Base-by-base conservation (phyloP, 2,888 invertebrate species). In the Scaptomyza parva region DNA sequence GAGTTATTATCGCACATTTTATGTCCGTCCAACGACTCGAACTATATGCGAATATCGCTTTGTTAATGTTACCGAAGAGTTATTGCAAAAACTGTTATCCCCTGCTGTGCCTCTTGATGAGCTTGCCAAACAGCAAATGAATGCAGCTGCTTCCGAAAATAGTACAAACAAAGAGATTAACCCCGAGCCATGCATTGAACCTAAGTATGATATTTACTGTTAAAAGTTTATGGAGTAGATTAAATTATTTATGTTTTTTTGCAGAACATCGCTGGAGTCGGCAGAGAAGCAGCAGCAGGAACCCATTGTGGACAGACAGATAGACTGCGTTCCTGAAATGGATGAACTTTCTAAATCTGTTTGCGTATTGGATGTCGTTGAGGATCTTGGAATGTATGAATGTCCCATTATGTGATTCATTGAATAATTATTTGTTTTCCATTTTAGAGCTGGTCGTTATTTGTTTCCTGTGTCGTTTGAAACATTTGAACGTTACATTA, bases 1-100 rank as follows among this genome's bases (percentile, higher is more conserved):
- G 2, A 30, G 52, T 11, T 77, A 43, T 30, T 77, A 77, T 41
- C 40, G 24, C 9, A 66, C 75, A 1, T 77, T 77, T 18, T 77
- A 77, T 14, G 52, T 72, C 4, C 41, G 40, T 0, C 71, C 75
- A 7, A 37, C 4, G 0, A 40, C 20, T 7, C 74, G 77, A 0
- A 26, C 2, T 0, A 9, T 17, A 9, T 69, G 22, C 18, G 1
- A 35, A 9, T 77, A 69, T 51, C 40, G 48, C 0, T 75, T 77
- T 43, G 9, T 14, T 0, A 48, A 58, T 14, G 24, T 24, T 0
- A 52, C 48, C 6, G 12, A 8, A 4, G 20, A 30, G 6, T 33
- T 71, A 0, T 8, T 61, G 8, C 0, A 53, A 1, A 77, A 69
- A 33, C 40, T 77, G 0, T 9, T 44, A 5, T 20, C 44, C 3